Evolutionary conservation across 2,888 invertebrate genomes (phyloP).

Genomic region (Lasioglossum zephyrum): DNA sequence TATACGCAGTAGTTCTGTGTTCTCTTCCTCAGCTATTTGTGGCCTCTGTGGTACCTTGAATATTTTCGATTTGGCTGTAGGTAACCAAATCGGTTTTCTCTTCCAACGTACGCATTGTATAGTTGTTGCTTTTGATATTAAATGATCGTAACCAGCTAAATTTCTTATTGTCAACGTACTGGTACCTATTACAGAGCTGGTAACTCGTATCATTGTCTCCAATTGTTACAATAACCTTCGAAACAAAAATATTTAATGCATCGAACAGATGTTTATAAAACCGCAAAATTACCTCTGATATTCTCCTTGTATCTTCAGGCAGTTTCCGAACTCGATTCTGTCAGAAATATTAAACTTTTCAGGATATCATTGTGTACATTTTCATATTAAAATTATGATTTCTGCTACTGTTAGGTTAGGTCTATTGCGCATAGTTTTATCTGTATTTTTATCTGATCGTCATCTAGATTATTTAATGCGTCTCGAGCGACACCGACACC

Average conservation of each 20-base stretch:
- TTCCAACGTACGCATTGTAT: constrained; percentile 85
- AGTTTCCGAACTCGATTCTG: background rate
- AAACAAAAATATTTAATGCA: background rate
- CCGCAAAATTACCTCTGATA: background rate
- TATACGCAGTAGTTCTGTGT: constrained; percentile 88
- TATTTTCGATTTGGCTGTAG: constrained; percentile 91
- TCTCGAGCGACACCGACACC: background rate
- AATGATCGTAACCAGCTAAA: constrained; percentile 38
- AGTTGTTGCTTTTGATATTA: constrained; percentile 33
- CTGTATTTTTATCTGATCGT: background rate
- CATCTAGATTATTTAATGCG: background rate
- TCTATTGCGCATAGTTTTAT: background rate
- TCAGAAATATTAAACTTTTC: background rate
- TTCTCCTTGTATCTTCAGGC: background rate
- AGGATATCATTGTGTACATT: background rate
- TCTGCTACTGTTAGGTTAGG: constrained; percentile 34
- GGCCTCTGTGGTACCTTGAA: constrained; percentile 89
- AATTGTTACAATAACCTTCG: background rate
- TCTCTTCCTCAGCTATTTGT: constrained; percentile 87
- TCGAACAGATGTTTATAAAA: background rate
- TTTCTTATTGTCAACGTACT: constrained; percentile 37
- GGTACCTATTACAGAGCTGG: constrained; percentile 14
- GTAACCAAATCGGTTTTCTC: constrained; percentile 93
- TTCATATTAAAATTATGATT: background rate
- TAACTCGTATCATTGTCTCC: constrained; percentile 39